These are phyloP conservation scores for Microcebus jonahi DNA, from an alignment of 2,113 vertebrate species.

Conservation along the genomic window DNA sequence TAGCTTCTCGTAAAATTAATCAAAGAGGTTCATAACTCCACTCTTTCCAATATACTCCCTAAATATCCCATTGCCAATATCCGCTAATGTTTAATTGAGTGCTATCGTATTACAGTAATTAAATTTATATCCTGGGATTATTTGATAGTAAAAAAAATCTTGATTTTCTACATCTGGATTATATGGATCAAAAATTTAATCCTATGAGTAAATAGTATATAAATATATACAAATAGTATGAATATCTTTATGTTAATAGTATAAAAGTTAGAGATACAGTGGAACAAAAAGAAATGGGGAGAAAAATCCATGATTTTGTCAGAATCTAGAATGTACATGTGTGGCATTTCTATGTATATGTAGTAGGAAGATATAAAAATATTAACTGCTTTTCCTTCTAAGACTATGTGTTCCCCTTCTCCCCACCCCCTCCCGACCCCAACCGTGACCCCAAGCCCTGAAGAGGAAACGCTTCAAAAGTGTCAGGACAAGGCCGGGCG, in stretches of 20 bases:
- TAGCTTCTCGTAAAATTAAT: background rate
- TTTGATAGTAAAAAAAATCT: background rate
- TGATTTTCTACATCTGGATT: slow-evolving; percentile 5
- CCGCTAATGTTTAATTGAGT: background rate
- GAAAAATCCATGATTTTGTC: background rate
- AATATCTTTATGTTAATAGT: background rate
- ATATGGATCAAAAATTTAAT: background rate
- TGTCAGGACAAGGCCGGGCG: too few relatives aligned
- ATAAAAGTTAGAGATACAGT: background rate
- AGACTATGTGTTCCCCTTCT: background rate
- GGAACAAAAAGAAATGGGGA: background rate
- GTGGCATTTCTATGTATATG: background rate
- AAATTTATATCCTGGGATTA: background rate
- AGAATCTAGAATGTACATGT: background rate
- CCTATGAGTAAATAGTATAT: background rate
- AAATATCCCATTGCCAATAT: background rate
- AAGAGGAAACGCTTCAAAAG: background rate
- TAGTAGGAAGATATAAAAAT: background rate
- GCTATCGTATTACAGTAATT: background rate
- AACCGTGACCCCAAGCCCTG: too few relatives aligned
- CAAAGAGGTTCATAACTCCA: background rate
- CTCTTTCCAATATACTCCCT: background rate
- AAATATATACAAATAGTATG: background rate
- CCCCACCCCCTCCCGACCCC: background rate
- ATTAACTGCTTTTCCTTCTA: background rate